Conservation (phyloP, 2,888 invertebrate species). For the Melanophora roralis region DNA sequence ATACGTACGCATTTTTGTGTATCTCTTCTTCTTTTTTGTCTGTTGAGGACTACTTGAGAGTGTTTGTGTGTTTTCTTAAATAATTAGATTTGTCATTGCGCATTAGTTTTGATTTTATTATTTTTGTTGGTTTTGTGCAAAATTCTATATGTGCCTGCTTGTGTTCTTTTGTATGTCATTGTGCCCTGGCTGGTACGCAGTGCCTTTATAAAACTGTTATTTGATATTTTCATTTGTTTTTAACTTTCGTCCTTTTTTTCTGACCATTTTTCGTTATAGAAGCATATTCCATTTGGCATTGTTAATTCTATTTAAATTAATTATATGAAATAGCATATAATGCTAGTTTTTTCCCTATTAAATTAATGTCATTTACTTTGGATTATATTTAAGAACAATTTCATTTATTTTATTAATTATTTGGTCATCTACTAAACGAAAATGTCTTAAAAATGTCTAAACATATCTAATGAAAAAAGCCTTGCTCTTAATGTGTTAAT, state of each 20-base stretch:
- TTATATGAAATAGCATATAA: conserved; percentile 43
- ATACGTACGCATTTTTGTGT: background rate
- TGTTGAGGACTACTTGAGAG: background rate
- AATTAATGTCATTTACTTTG: conserved; percentile 35
- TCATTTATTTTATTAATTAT: conserved; percentile 55
- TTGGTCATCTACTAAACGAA: background rate
- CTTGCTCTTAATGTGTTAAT: background rate
- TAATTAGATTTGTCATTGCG: conserved; percentile 60
- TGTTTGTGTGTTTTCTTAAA: conserved; percentile 9
- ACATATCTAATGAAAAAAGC: background rate
- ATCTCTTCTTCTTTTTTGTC: background rate
- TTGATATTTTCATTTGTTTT: conserved; percentile 16
- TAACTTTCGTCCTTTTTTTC: background rate
- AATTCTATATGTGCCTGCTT: background rate
- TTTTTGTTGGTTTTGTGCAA: conserved; percentile 5
- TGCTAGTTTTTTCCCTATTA: conserved; percentile 28
- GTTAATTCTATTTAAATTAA: conserved; percentile 53
- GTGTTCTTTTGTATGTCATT: background rate
- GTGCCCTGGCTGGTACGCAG: background rate
- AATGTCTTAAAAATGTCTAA: background rate
- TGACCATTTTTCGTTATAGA: background rate
- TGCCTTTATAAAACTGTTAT: conserved; percentile 16
- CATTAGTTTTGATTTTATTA: conserved; percentile 51
- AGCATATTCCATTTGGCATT: conserved; percentile 10
- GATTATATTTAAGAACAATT: conserved; percentile 42